Percentiles rank a stretch among this genome's conserved stretches.
Conservation (phyloP, 1,140 invertebrate genomes). For the Bemisia tabaci region DNA sequence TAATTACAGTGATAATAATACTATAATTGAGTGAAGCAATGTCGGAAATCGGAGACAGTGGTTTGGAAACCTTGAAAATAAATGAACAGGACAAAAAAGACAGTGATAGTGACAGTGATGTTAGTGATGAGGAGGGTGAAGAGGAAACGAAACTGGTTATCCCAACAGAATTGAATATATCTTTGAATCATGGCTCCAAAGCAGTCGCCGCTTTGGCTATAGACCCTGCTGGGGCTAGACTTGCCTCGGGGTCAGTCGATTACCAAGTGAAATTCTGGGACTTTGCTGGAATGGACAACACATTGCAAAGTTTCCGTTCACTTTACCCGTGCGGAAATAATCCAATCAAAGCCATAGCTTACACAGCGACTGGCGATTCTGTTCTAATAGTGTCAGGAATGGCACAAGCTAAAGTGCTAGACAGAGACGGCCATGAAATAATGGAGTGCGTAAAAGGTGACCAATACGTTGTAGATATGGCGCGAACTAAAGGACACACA, state of each 20-base stretch:
- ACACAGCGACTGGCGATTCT: conserved; percentile 84
- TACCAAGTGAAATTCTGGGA: conserved; percentile 97
- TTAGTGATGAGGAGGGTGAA: conserved; percentile 33
- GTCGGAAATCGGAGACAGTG: neutral
- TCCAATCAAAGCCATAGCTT: conserved; percentile 79
- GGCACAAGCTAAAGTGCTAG: conserved; percentile 83
- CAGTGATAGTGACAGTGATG: conserved; percentile 25
- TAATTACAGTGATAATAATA: neutral
- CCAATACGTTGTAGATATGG: conserved; percentile 91
- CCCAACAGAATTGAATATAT: conserved; percentile 65
- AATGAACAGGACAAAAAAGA: conserved; percentile 19
- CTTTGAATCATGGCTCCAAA: conserved; percentile 72
- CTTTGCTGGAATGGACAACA: conserved; percentile 93
- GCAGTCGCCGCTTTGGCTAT: conserved; percentile 74
- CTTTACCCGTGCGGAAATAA: conserved; percentile 90
- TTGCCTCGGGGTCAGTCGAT: conserved; percentile 86
- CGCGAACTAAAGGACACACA: conserved; percentile 89
- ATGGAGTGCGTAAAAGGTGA: conserved; percentile 93
- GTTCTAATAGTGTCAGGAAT: conserved; percentile 90
- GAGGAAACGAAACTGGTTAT: conserved; percentile 44
- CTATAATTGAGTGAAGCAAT: neutral
- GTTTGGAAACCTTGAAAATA: neutral
- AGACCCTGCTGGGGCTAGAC: conserved; percentile 81
- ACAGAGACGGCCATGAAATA: conserved; percentile 91
- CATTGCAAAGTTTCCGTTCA: conserved; percentile 78